Evolutionary conservation across 2,797 vertebrate genomes (phyloP).

Genomic region (Vipera ursinii): DNA sequence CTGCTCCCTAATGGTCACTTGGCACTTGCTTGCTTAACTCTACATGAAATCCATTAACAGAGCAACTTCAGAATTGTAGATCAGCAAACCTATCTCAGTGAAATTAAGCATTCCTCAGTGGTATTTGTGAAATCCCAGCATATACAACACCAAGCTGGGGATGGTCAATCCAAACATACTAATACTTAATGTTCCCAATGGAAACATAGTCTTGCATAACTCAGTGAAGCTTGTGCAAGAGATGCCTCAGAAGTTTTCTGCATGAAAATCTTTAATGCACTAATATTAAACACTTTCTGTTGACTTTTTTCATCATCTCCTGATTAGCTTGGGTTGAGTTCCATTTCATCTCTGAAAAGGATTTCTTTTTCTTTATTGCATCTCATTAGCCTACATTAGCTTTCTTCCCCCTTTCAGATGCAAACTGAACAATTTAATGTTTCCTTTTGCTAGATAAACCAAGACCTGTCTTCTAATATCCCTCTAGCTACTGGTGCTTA

Average conservation of each 20-base stretch:
- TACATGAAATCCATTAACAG: background rate
- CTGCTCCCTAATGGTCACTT: background rate
- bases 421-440: slow-evolving; percentile 21
- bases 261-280: background rate
- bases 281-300: background rate
- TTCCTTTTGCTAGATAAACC: background rate
- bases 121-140: background rate
- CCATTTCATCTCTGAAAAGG: background rate
- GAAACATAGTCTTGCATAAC: background rate
- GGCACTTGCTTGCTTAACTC: background rate
- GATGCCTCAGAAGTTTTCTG: background rate
- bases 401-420: background rate
- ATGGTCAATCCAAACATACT: background rate
- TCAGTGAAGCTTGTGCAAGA: background rate
- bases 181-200: background rate
- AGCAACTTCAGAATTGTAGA: background rate
- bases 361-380: background rate
- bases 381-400: background rate
- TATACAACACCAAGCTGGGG: background rate
- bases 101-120: background rate
- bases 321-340: background rate
- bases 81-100: background rate
- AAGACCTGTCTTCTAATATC: background rate
- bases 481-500: slow-evolving; percentile 1
- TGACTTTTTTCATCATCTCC: background rate